Evolutionary conservation across 2,113 vertebrate species (phyloP).

Genomic region (Passer domesticus): DNA sequence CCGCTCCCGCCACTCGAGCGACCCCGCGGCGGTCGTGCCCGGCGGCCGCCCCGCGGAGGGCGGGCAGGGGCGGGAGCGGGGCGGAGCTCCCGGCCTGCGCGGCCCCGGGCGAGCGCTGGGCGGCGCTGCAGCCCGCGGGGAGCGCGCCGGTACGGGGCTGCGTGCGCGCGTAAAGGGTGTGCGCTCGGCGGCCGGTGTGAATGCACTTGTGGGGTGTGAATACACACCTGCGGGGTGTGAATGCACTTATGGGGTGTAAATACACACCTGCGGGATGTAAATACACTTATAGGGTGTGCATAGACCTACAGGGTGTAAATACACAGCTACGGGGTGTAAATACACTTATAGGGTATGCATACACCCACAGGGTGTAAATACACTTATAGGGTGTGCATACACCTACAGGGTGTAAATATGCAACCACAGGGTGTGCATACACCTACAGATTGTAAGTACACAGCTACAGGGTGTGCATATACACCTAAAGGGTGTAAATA

Average conservation of each 20-base stretch:
- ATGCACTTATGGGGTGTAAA: no score
- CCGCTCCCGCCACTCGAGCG: background rate
- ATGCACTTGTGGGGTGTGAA: no score
- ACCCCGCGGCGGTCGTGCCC: background rate
- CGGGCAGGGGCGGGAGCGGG: background rate
- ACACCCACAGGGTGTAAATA: background rate
- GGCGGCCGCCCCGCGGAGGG: background rate
- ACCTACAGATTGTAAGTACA: no score
- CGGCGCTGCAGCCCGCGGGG: background rate
- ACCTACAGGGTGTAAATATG: no score
- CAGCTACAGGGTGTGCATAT: no score
- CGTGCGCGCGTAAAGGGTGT: background rate
- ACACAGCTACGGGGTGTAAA: no score
- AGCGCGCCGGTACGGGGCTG: fast-evolving
- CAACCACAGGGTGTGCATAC: no score
- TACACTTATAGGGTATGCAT: fast-evolving
- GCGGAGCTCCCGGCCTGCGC: background rate
- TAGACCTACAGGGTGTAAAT: no score
- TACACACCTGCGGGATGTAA: no score
- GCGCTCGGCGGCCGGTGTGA: no score
- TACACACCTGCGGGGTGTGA: fast-evolving
- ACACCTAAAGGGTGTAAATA: fast-evolving
- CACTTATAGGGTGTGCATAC: no score
- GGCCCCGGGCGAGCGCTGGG: background rate
- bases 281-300: no score